phyloP scores from a whole-genome alignment of 1,140 invertebrate species.

The Pachyrhynchus sulphureomaculatus region DNA sequence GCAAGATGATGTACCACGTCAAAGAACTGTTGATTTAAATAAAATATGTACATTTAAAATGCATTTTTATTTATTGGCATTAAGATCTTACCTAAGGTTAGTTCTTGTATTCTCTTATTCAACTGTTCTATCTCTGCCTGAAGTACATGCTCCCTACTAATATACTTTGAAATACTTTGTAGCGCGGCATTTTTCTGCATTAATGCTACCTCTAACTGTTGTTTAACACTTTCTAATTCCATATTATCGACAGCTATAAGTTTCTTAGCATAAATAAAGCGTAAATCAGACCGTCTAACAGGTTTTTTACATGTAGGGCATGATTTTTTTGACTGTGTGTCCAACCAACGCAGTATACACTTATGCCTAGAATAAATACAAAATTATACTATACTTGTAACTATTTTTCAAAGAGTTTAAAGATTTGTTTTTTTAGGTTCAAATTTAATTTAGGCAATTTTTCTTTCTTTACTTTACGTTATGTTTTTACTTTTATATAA shows the following conservation, averaged over 20 bases:
- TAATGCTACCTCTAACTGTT: slow-evolving; percentile 53
- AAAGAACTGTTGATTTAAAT: too few relatives aligned
- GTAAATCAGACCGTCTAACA: slow-evolving; percentile 66
- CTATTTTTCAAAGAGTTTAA: neutral
- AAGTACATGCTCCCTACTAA: slow-evolving; percentile 41
- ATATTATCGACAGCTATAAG: slow-evolving; percentile 56
- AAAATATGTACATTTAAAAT: too few relatives aligned
- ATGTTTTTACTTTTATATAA: too few relatives aligned
- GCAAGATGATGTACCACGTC: too few relatives aligned
- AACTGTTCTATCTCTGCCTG: slow-evolving; percentile 45
- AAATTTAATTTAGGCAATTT: neutral
- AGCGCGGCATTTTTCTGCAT: slow-evolving; percentile 54
- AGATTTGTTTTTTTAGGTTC: neutral
- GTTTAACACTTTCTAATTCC: slow-evolving; percentile 57
- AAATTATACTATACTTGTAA: slow-evolving; percentile 53
- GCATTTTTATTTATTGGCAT: too few relatives aligned
- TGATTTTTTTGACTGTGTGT: slow-evolving; percentile 49
- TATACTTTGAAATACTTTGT: slow-evolving; percentile 50
- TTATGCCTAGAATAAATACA: slow-evolving; percentile 76
- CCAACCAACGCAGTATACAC: slow-evolving; percentile 83
- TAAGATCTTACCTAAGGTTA: slow-evolving; percentile 37
- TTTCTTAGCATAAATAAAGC: slow-evolving; percentile 63
- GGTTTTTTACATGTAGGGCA: slow-evolving; percentile 89
- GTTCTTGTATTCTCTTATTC: slow-evolving; percentile 42
- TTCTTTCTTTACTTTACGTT: too few relatives aligned